Conservation (phyloP, 53 echinoderm and acorn worm species). For the Patiria pectinifera region DNA sequence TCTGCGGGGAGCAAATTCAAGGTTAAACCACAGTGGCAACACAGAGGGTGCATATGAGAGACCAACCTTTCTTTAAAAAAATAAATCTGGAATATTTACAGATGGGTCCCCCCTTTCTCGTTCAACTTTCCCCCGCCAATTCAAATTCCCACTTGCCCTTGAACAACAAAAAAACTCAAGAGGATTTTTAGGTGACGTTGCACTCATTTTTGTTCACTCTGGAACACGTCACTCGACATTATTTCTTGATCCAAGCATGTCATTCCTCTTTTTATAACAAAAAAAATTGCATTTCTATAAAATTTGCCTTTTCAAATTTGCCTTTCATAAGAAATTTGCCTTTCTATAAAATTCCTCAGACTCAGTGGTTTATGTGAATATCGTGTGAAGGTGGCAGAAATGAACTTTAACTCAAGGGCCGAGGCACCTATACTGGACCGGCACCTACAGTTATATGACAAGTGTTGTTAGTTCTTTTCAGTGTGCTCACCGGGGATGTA, state of each 20-base stretch:
- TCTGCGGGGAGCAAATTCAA: conserved; percentile 44
- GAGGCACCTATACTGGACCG: not conserved
- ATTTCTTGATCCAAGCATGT: no score
- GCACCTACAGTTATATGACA: not conserved
- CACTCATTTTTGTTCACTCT: no score
- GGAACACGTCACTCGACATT: no score
- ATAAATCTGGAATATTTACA: not conserved
- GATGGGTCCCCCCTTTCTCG: no score
- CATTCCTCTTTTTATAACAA: no score
- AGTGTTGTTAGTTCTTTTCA: not conserved
- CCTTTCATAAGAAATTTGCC: no score
- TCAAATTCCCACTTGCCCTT: not conserved
- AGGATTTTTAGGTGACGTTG: no score
- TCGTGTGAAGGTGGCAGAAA: not conserved
- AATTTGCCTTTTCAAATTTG: no score
- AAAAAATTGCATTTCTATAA: no score
- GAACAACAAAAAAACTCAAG: no score
- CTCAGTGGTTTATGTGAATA: not conserved
- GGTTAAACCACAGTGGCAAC: conserved; percentile 19
- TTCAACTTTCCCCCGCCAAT: no score
- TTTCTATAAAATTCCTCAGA: not conserved
- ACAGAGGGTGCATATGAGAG: not conserved
- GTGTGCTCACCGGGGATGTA: conserved; percentile 28
- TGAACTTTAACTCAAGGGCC: not conserved
- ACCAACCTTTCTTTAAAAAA: not conserved